phyloP scores from a whole-genome alignment of 2,797 vertebrate species.

The Sebastes melanostomus region DNA sequence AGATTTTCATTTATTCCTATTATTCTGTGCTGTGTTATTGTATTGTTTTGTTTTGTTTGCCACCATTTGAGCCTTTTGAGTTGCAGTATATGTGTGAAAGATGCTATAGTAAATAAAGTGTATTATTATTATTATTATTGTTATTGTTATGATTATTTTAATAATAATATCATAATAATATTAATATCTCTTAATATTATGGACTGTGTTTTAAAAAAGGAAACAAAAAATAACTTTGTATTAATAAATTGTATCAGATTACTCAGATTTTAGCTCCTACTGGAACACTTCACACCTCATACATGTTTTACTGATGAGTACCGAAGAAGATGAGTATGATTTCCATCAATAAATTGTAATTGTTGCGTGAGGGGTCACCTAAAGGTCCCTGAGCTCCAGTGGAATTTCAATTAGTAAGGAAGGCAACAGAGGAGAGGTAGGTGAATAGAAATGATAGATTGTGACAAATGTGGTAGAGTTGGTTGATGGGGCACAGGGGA shows the following conservation, averaged over 20 bases:
- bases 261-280: neutral
- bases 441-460: neutral
- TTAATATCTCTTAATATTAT: neutral
- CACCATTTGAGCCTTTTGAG: neutral
- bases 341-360: neutral
- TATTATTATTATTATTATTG: neutral
- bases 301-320: no score
- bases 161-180: no score
- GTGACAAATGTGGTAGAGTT: neutral
- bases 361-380: neutral
- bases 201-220: neutral
- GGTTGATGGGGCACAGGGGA: neutral
- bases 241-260: neutral
- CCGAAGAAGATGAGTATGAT: neutral
- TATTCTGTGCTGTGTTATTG: neutral
- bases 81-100: neutral
- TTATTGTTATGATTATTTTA: neutral
- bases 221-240: neutral
- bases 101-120: neutral
- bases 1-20: neutral
- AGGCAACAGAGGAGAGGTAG: neutral
- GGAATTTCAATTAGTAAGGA: neutral
- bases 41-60: neutral
- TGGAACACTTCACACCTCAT: neutral
- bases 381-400: neutral